phyloP scores from a whole-genome alignment of 2,113 vertebrate genomes.

The Nymphicus hollandicus region DNA sequence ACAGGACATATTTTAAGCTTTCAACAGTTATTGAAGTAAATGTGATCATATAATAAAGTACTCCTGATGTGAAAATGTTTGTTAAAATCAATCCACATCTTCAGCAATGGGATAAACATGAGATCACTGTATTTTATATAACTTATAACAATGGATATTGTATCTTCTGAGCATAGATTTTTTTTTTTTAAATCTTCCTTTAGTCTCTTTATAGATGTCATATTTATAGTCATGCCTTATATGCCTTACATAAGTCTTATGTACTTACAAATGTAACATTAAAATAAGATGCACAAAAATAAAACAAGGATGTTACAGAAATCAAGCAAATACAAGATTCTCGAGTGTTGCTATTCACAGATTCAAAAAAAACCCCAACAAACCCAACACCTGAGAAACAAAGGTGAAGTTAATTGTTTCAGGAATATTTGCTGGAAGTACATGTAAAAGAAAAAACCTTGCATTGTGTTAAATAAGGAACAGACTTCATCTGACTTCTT shows the following conservation, averaged over 20 bases:
- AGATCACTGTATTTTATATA: background rate
- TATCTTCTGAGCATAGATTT: background rate
- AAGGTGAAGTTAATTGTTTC: background rate
- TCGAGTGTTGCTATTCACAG: background rate
- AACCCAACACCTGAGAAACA: background rate
- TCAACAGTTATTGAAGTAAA: background rate
- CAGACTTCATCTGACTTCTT: background rate
- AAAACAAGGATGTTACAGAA: background rate
- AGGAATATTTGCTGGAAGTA: background rate
- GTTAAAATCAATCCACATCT: background rate
- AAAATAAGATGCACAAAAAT: background rate
- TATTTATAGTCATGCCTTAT: background rate
- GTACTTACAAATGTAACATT: background rate
- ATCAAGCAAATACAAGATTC: background rate
- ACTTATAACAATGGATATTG: background rate
- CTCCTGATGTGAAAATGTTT: slow-evolving; percentile 15
- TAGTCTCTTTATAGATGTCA: background rate
- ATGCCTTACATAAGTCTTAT: background rate
- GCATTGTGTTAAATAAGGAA: background rate
- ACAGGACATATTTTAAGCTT: slow-evolving; percentile 28
- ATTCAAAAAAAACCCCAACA: background rate
- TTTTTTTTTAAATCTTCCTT: background rate
- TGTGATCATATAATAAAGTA: slow-evolving; percentile 23
- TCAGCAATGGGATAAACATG: slow-evolving; percentile 28
- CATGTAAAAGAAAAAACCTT: background rate